Conservation (phyloP, 2,888 invertebrate genomes). For the Metallyticus violacea region DNA sequence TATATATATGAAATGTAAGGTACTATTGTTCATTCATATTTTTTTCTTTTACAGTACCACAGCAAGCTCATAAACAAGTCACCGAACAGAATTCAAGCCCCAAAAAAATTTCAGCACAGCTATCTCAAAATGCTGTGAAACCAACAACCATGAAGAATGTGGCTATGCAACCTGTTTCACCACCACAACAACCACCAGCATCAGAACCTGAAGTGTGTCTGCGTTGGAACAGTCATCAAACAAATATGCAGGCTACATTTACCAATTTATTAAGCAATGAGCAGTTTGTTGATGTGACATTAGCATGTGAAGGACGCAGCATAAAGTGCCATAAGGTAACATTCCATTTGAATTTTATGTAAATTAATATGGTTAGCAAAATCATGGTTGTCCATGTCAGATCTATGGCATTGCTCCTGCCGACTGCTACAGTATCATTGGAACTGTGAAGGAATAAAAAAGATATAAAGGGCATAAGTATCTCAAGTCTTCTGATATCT, state of each 20-base stretch:
- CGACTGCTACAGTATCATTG: too few relatives aligned
- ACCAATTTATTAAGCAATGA: slow-evolving; percentile 71
- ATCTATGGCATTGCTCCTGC: too few relatives aligned
- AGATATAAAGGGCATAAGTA: too few relatives aligned
- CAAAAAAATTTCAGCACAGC: neutral
- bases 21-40: too few relatives aligned
- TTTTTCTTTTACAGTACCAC: neutral
- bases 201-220: slow-evolving; percentile 51
- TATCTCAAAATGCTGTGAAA: neutral
- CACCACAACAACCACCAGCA: slow-evolving; percentile 33
- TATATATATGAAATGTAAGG: too few relatives aligned
- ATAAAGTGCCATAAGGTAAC: slow-evolving; percentile 75
- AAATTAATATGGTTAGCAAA: neutral
- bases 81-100: neutral
- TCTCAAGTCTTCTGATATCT: too few relatives aligned
- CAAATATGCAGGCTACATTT: slow-evolving; percentile 74
- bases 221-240: slow-evolving; percentile 80
- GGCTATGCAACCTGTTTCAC: neutral
- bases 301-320: slow-evolving; percentile 83
- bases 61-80: neutral
- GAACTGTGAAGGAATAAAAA: too few relatives aligned
- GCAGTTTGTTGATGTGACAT: slow-evolving; percentile 83
- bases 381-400: too few relatives aligned
- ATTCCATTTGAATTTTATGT: neutral
- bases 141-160: neutral